Conservation (phyloP, 2,888 invertebrate species). For the Drosophila neoperkinsi region DNA sequence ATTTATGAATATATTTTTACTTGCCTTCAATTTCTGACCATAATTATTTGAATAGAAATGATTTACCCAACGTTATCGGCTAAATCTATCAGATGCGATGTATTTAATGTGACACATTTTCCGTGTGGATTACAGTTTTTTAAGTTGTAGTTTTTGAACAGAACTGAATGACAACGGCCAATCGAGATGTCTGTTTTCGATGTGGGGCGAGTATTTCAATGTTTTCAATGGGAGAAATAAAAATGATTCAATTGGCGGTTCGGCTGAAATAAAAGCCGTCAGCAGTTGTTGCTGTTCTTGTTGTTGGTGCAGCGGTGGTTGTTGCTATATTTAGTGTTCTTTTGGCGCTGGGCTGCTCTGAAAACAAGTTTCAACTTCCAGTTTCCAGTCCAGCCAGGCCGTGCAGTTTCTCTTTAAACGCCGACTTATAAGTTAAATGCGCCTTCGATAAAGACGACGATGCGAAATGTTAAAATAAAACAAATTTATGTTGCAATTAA, state of each 20-base stretch:
- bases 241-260: conserved; percentile 80
- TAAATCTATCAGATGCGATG: neutral
- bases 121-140: neutral
- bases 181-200: conserved; percentile 67
- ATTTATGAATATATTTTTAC: neutral
- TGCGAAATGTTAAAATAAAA: conserved; percentile 81
- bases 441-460: conserved; percentile 68
- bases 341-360: conserved; percentile 29
- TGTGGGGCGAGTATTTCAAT: conserved; percentile 72
- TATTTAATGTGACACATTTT: neutral
- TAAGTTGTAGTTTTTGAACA: conserved; percentile 1
- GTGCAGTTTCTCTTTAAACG: conserved; percentile 67
- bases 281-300: conserved; percentile 41
- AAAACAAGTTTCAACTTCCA: conserved; percentile 67
- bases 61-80: neutral
- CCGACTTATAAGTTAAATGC: conserved; percentile 76
- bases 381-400: neutral
- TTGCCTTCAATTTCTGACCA: neutral
- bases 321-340: conserved; percentile 15
- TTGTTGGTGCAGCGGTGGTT: conserved; percentile 7
- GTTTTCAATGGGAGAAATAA: conserved; percentile 71
- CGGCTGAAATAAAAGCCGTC: conserved; percentile 69
- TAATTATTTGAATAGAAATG: neutral
- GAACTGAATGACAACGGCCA: conserved; percentile 55
- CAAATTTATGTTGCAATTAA: conserved; percentile 82